Evolutionary conservation across 30 jellyfish, hydroid and myxozoan genomes (phyloP).

Genomic region (Cassiopea andromeda): DNA sequence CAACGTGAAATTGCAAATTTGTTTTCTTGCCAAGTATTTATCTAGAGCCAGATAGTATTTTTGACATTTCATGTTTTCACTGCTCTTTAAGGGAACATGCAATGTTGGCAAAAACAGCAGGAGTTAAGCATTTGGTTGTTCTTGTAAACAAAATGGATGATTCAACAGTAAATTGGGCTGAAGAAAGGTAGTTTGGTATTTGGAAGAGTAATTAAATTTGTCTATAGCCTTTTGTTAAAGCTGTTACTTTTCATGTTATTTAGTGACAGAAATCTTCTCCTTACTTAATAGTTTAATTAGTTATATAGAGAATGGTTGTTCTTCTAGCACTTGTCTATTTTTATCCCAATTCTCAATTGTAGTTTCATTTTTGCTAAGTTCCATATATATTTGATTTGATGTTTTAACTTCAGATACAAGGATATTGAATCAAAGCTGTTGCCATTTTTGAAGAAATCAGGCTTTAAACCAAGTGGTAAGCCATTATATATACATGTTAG

Average conservation of each 20-base stretch:
- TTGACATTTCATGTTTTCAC: not conserved
- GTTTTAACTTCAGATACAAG: slow-evolving; percentile 66
- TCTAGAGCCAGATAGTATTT: not conserved
- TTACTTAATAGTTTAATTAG: too few species aligned
- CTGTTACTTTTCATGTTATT: not conserved
- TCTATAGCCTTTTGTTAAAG: not conserved
- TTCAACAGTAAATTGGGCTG: slow-evolving; percentile 97
- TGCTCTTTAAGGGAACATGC: slow-evolving; percentile 94
- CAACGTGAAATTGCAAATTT: too few species aligned
- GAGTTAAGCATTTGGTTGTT: slow-evolving; percentile 90
- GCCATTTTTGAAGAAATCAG: slow-evolving; percentile 90
- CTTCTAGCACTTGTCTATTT: too few species aligned
- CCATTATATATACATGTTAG: too few species aligned
- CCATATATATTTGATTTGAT: too few species aligned
- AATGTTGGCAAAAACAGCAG: slow-evolving; percentile 98
- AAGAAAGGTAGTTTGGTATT: slow-evolving; percentile 59
- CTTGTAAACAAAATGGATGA: slow-evolving; percentile 99
- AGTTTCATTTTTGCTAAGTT: not conserved
- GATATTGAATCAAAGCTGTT: slow-evolving; percentile 87
- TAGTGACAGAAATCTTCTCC: not conserved
- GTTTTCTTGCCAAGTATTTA: not conserved
- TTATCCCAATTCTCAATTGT: not conserved
- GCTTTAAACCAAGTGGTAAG: slow-evolving; percentile 91
- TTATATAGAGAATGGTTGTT: too few species aligned
- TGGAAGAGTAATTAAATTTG: not conserved